phyloP scores from a whole-genome alignment of 2,888 invertebrate species.

The Punctoribates punctum region DNA sequence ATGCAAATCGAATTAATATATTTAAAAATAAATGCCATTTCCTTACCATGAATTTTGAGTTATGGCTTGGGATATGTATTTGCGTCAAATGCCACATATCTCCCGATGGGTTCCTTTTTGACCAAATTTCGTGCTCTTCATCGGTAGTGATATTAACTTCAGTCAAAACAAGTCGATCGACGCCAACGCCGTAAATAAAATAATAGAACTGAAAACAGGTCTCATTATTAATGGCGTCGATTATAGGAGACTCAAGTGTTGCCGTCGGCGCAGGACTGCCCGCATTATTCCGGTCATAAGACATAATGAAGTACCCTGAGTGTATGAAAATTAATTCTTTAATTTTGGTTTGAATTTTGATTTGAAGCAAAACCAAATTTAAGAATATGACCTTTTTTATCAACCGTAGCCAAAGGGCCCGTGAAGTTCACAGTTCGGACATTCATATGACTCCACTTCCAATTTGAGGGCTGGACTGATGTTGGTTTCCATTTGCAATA shows the following conservation, averaged over 20 bases:
- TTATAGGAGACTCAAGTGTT: background rate
- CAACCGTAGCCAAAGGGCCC: background rate
- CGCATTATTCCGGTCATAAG: background rate
- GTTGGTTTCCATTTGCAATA: background rate
- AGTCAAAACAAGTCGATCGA: background rate
- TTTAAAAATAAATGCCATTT: no score
- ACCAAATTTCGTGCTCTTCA: background rate
- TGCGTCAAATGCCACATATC: background rate
- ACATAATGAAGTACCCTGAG: background rate
- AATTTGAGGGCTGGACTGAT: background rate
- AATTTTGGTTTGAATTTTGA: no score
- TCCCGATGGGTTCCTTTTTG: background rate
- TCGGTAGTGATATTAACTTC: background rate
- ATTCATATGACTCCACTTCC: background rate
- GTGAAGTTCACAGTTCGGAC: background rate
- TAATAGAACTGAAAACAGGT: constrained; percentile 5
- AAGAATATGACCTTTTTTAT: background rate
- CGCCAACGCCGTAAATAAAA: background rate
- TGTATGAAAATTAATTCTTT: background rate
- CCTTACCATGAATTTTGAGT: background rate
- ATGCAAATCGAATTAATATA: no score
- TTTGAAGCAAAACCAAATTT: background rate
- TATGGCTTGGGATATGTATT: background rate
- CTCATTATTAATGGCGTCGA: background rate
- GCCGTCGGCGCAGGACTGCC: background rate